Percentiles rank a stretch among this genome's conserved stretches.
Conservation (phyloP, 1,140 invertebrate genomes). For the Galleria mellonella region DNA sequence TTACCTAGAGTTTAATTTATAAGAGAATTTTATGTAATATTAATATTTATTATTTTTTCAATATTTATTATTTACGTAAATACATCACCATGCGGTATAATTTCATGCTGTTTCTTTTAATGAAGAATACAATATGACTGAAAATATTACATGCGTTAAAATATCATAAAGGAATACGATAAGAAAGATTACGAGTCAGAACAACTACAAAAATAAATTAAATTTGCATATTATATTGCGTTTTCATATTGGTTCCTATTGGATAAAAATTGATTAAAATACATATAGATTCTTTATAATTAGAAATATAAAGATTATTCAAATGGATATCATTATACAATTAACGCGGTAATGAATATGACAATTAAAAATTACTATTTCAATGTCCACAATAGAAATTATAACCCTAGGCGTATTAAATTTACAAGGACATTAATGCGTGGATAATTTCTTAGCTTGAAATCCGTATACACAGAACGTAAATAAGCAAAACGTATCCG, state of each 20-base stretch:
- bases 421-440: constrained; percentile 48
- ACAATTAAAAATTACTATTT: too few species aligned
- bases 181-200: background rate
- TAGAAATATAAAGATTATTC: too few species aligned
- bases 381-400: constrained; percentile 15
- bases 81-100: background rate
- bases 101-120: background rate
- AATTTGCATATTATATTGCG: too few species aligned
- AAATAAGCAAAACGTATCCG: constrained; percentile 24
- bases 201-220: too few species aligned
- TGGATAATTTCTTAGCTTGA: constrained; percentile 48
- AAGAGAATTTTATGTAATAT: too few species aligned
- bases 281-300: too few species aligned
- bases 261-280: too few species aligned
- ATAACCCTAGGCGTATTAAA: constrained; percentile 22
- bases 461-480: constrained; percentile 21
- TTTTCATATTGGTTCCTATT: too few species aligned
- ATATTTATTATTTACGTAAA: background rate
- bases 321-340: too few species aligned
- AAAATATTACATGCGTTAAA: constrained; percentile 7
- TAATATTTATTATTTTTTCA: too few species aligned
- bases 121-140: background rate
- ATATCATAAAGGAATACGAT: constrained; percentile 5
- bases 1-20: too few species aligned
- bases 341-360: too few species aligned